Base-by-base conservation (phyloP, 2,113 vertebrate species). In the Anoura caudifer region DNA sequence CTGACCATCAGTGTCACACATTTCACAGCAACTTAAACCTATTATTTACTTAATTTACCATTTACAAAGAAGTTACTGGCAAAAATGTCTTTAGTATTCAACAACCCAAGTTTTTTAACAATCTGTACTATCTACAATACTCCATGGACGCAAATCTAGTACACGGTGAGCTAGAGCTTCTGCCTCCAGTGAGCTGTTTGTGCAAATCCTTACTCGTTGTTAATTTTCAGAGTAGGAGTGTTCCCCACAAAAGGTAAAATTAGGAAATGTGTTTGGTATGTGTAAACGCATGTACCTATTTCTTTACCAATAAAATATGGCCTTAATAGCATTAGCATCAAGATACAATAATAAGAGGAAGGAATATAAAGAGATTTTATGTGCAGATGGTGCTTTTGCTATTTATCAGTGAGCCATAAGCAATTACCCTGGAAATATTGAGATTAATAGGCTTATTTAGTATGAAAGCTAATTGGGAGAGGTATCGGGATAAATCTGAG, bases 361-460 rank as follows among this genome's bases (percentile, higher is more conserved):
- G 10, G 12, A 93, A 84, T 87, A 89, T 45, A 94, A 83, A 93
- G 61, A 95, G 54, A 83, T 87, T 97, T 91, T 87, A 95, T 73
- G 91, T 95, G 83, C 97, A 98, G 97, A 97, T 98, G 96, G 94
- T 94, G 56, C 41, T 59, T 59, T 96, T 94, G 75, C 89, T 97
- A 96, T 98, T 97, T 97, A 96, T 97, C 91, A 97, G 52, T 69
- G 38, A 97, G 86, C 94, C 79, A 96, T 76, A 96, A 95, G 95
- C 73, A 96, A 84, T 96, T 96, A 96, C 87, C 52, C 70, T 97
- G 75, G 88, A 97, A 96, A 97, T 97, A 97, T 92, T 97, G 95
- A 97, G 95, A 97, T 97, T 97, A 97, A 97, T 97, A 93, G 95
- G 47, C 41, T 79, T 41, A 94, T 96, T 98, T 96, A 95, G 88